phyloP scores from a whole-genome alignment of 2,888 invertebrate species.

The Lepeophtheirus nordmannii region DNA sequence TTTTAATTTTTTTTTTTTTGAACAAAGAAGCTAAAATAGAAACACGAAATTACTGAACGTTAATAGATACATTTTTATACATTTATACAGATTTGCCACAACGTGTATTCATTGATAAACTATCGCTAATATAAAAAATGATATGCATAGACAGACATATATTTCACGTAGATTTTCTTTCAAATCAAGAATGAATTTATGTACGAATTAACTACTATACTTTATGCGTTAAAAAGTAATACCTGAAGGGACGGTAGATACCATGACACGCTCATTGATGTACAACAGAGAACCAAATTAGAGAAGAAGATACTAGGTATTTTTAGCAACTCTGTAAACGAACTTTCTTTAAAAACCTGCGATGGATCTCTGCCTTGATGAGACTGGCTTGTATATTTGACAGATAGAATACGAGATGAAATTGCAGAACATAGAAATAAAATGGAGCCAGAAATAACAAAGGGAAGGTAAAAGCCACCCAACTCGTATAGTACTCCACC shows the following conservation, averaged over 20 bases:
- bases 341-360: background rate
- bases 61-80: too few relatives aligned
- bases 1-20: too few relatives aligned
- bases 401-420: background rate
- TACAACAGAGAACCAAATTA: background rate
- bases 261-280: constrained; percentile 3
- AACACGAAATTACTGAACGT: too few relatives aligned
- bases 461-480: constrained; percentile 22
- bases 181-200: too few relatives aligned
- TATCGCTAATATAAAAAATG: too few relatives aligned
- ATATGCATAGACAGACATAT: too few relatives aligned
- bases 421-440: constrained; percentile 5
- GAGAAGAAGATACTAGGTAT: background rate
- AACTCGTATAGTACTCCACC: constrained; percentile 30
- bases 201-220: too few relatives aligned
- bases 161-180: too few relatives aligned
- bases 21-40: too few relatives aligned
- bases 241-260: constrained; percentile 16
- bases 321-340: constrained; percentile 10
- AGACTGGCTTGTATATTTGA: background rate
- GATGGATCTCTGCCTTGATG: background rate
- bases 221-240: too few relatives aligned
- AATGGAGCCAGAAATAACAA: constrained; percentile 16
- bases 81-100: too few relatives aligned
- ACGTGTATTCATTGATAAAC: too few relatives aligned